Evolutionary conservation across 2,797 vertebrate genomes (phyloP).

Genomic region (Zenarchopterus dispar): DNA sequence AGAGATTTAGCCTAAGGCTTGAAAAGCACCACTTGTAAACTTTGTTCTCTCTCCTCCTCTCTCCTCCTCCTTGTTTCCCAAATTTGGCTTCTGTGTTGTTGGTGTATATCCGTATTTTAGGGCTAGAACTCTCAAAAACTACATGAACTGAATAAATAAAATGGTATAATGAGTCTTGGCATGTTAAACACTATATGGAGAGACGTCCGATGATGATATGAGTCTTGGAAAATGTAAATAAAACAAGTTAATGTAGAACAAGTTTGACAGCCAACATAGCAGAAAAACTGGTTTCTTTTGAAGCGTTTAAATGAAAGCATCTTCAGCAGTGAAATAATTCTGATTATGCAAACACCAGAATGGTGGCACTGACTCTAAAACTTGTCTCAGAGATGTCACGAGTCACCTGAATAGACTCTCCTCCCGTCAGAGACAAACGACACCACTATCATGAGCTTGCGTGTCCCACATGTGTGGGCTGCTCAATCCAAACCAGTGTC

Average conservation of each 20-base stretch:
- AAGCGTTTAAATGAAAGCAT: background rate
- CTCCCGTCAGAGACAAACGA: background rate
- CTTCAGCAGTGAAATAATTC: background rate
- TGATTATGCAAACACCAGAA: background rate
- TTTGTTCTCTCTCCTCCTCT: too few relatives aligned
- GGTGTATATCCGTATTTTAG: too few relatives aligned
- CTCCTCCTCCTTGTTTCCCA: too few relatives aligned
- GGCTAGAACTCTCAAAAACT: too few relatives aligned
- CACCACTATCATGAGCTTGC: background rate
- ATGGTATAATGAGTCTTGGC: background rate
- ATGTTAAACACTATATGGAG: background rate
- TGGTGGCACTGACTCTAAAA: background rate
- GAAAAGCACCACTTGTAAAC: too few relatives aligned
- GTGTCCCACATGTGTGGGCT: background rate
- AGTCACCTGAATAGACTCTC: background rate
- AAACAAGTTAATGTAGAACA: conserved; percentile 17
- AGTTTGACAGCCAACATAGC: conserved; percentile 10
- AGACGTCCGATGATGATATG: conserved; percentile 4
- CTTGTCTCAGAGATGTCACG: background rate
- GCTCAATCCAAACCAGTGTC: conserved; percentile 13
- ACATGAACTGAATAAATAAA: background rate
- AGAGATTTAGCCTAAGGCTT: too few relatives aligned
- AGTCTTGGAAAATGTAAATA: background rate
- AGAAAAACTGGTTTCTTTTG: conserved; percentile 1
- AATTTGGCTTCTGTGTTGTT: too few relatives aligned